A percentile compares a stretch with the other conserved stretches of the same genome.
These are phyloP conservation scores for Archocentrus centrarchus DNA, from an alignment of 2,113 vertebrate genomes.

Conservation along the genomic window DNA sequence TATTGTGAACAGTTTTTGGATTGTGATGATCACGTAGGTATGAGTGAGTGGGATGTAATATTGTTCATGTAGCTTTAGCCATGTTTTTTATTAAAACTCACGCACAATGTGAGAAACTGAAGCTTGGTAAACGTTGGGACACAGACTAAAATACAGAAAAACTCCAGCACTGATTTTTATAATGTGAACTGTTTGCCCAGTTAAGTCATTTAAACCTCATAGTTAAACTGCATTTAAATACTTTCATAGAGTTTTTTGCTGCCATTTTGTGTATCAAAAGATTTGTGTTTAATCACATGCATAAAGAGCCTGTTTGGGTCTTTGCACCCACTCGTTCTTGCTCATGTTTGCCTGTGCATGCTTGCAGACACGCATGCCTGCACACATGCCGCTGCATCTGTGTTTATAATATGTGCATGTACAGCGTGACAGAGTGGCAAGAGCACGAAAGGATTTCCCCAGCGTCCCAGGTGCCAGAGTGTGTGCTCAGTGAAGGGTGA, in stretches of 20 bases:
- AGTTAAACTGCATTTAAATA: not conserved
- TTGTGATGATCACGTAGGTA: too few relatives aligned
- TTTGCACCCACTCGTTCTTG: not conserved
- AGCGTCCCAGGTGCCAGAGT: conserved; percentile 73
- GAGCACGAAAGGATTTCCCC: conserved; percentile 68
- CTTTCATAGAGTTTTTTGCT: not conserved
- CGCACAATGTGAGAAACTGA: not conserved
- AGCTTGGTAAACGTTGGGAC: not conserved
- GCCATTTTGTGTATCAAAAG: not conserved
- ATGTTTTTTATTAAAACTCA: not conserved
- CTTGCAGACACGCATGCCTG: conserved; percentile 2
- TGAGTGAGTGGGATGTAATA: not conserved
- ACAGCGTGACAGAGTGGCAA: conserved; percentile 35
- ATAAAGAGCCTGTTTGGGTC: not conserved
- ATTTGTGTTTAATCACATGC: not conserved
- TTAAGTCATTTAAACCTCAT: too few relatives aligned
- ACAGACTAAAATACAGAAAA: not conserved
- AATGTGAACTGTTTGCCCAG: too few relatives aligned
- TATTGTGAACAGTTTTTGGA: too few relatives aligned
- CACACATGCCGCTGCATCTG: conserved; percentile 44
- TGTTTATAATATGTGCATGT: conserved; percentile 39
- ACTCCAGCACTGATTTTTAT: too few relatives aligned
- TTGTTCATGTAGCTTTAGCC: not conserved
- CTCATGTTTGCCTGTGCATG: conserved; percentile 1
- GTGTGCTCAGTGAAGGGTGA: conserved; percentile 63